A percentile compares a stretch with the other conserved stretches of the same genome.
Evolutionary conservation across 2,888 invertebrate genomes (phyloP).

Genomic region (Malacosoma neustria): DNA sequence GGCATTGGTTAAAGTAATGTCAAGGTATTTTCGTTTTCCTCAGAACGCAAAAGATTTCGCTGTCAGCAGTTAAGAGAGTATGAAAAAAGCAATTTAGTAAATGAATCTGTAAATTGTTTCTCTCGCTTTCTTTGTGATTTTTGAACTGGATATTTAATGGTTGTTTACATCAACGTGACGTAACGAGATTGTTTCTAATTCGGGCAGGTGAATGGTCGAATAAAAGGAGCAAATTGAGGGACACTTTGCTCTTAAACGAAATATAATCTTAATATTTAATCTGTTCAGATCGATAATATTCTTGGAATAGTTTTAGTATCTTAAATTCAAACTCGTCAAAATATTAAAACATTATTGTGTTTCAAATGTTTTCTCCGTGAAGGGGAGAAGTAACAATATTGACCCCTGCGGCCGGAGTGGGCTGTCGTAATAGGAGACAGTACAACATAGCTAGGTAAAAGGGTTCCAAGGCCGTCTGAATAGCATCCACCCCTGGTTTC

Average conservation of each 20-base stretch:
- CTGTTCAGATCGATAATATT: no score
- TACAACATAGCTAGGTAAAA: no score
- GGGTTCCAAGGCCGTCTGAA: no score
- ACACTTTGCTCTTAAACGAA: neutral
- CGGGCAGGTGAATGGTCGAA: neutral
- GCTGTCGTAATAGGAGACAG: no score
- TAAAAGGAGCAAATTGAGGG: neutral
- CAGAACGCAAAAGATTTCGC: neutral
- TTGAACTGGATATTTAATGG: conserved; percentile 15
- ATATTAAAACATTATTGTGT: no score
- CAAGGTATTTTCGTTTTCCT: neutral
- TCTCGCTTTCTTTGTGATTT: conserved; percentile 19
- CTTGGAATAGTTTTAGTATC: no score
- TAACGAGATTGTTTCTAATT: conserved; percentile 1
- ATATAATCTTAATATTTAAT: neutral
- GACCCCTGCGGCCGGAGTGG: no score
- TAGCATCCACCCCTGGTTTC: no score
- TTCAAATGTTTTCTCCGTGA: no score
- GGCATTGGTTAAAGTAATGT: neutral
- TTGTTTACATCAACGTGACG: conserved; percentile 1
- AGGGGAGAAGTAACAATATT: no score
- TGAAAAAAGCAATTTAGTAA: conserved; percentile 20
- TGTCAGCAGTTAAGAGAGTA: neutral
- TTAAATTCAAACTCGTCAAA: no score
- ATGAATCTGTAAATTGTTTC: conserved; percentile 23